These are phyloP conservation scores for Megaceryle torquata DNA, from an alignment of 2,113 vertebrate genomes.

Conservation along the genomic window DNA sequence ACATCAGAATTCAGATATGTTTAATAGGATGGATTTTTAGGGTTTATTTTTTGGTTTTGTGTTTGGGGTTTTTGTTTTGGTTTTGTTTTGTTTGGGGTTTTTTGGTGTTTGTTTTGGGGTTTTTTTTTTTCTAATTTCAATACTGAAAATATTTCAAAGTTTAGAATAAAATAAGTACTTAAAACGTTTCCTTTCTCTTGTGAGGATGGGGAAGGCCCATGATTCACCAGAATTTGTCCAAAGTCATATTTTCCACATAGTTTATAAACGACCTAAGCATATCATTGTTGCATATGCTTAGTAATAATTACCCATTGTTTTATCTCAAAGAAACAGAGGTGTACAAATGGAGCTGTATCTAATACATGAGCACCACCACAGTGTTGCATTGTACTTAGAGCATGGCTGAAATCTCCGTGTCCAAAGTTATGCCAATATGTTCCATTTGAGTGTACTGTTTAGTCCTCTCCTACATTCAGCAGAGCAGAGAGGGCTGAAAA, in stretches of 20 bases:
- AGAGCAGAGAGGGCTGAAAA: neutral
- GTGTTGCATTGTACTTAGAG: neutral
- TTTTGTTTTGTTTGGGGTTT: neutral
- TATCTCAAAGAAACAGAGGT: neutral
- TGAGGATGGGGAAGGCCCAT: neutral
- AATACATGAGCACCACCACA: neutral
- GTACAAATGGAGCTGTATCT: neutral
- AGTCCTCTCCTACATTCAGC: neutral
- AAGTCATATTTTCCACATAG: neutral
- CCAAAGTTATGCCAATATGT: neutral
- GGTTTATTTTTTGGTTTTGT: neutral
- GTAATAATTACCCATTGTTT: neutral
- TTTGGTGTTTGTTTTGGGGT: neutral
- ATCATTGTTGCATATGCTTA: neutral
- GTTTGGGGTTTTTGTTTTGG: neutral
- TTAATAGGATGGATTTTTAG: neutral
- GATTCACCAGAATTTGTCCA: neutral
- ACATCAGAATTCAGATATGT: neutral
- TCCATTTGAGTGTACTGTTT: neutral
- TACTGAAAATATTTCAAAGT: neutral
- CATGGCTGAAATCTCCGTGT: neutral
- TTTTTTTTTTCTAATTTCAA: neutral
- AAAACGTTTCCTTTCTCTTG: neutral
- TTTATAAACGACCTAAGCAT: neutral
- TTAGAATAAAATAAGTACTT: constrained; percentile 35